phyloP scores from a whole-genome alignment of 2,113 vertebrate species.

The Mugil cephalus region DNA sequence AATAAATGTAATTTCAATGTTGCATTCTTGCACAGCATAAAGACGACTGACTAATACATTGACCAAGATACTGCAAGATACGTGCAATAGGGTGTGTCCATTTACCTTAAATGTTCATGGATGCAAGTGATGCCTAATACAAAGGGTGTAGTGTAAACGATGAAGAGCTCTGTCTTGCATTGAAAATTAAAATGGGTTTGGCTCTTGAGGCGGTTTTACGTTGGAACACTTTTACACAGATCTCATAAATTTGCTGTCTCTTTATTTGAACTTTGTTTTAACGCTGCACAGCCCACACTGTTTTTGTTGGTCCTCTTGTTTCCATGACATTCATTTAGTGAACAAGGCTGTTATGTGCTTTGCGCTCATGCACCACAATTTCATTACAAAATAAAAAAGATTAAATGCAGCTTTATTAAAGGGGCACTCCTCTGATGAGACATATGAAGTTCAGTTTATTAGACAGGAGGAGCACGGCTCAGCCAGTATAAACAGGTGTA shows the following conservation, averaged over 20 bases:
- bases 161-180: background rate
- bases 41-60: too few relatives aligned
- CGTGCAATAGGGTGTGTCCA: too few relatives aligned
- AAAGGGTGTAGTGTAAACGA: background rate
- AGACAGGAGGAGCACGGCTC: too few relatives aligned
- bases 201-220: background rate
- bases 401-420: background rate
- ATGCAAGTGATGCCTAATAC: too few relatives aligned
- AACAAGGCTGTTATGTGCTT: background rate
- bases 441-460: too few relatives aligned
- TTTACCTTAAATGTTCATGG: too few relatives aligned
- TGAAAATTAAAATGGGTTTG: constrained; percentile 1
- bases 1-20: too few relatives aligned
- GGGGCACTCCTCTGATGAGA: background rate
- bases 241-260: constrained; percentile 21
- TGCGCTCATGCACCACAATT: background rate
- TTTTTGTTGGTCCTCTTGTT: constrained; percentile 34
- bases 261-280: constrained; percentile 44
- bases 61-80: too few relatives aligned
- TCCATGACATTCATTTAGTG: constrained; percentile 37
- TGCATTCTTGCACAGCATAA: too few relatives aligned
- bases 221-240: constrained; percentile 17
- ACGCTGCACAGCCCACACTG: constrained; percentile 16
- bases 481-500: too few relatives aligned
- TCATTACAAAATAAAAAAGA: too few relatives aligned